phyloP scores from a whole-genome alignment of 35 echinoderm and acorn worm species.

The Patiria miniata region DNA sequence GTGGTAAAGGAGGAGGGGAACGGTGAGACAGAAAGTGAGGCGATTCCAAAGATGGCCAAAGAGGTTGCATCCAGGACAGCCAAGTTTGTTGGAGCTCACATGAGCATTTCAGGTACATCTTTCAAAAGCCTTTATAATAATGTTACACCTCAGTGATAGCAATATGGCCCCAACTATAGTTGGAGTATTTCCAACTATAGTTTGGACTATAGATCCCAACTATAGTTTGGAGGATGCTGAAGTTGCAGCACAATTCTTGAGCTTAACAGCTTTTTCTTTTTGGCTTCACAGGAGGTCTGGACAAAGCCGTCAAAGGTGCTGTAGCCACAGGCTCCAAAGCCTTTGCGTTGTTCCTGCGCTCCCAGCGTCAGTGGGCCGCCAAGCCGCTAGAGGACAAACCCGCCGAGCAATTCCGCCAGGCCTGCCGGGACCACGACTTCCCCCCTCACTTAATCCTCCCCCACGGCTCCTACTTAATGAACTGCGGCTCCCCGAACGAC shows the following conservation, averaged over 20 bases:
- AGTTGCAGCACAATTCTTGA: not conserved
- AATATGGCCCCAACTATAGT: not conserved
- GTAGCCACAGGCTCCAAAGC: slow-evolving; percentile 67
- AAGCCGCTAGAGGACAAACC: slow-evolving; percentile 80
- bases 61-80: slow-evolving; percentile 34
- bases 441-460: slow-evolving; percentile 76
- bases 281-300: slow-evolving; percentile 59
- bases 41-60: not conserved
- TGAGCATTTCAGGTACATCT: slow-evolving; percentile 73
- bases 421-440: slow-evolving; percentile 55
- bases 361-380: slow-evolving; percentile 86
- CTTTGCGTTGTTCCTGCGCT: slow-evolving; percentile 86
- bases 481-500: slow-evolving; percentile 83
- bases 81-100: slow-evolving; percentile 91
- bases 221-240: too few species aligned
- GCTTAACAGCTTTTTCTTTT: not conserved
- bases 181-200: not conserved
- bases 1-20: slow-evolving; percentile 17
- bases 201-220: not conserved
- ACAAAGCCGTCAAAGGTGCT: slow-evolving; percentile 78
- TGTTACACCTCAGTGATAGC: not conserved
- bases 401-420: slow-evolving; percentile 60
- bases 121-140: too few species aligned
- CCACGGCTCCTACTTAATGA: slow-evolving; percentile 87
- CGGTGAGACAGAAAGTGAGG: not conserved